A percentile compares a stretch with the other conserved stretches of the same genome.
phyloP scores from a whole-genome alignment of 2,113 vertebrate genomes.

The Dolichallabes microphthalmus region DNA sequence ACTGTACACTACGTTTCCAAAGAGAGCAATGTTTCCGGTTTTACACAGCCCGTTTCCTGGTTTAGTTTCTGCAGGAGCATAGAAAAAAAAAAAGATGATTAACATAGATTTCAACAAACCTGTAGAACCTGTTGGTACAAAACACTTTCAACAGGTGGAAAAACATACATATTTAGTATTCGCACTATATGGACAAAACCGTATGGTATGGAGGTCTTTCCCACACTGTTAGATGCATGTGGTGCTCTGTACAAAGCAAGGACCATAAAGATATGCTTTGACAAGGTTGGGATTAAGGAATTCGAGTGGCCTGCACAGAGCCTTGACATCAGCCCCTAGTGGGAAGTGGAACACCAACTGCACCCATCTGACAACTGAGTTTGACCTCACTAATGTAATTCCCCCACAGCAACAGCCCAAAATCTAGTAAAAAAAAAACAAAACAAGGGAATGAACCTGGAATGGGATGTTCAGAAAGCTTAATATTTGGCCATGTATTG shows the following conservation, averaged over 20 bases:
- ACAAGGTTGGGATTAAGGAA: not conserved
- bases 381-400: not conserved
- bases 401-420: not conserved
- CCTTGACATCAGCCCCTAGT: no score
- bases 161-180: not conserved
- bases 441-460: not conserved
- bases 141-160: not conserved
- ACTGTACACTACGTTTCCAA: conserved; percentile 73
- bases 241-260: not conserved
- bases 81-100: not conserved
- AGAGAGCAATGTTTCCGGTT: conserved; percentile 71
- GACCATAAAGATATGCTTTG: not conserved
- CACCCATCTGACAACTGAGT: not conserved
- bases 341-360: not conserved
- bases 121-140: not conserved
- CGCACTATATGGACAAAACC: not conserved
- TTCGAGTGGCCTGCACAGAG: not conserved
- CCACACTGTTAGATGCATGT: not conserved
- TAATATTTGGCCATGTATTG: no score
- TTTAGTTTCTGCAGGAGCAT: conserved; percentile 64
- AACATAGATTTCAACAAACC: not conserved
- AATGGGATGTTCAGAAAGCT: not conserved
- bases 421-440: not conserved
- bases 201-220: not conserved
- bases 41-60: conserved; percentile 72